Evolutionary conservation across 2,113 vertebrate genomes (phyloP).

Genomic region (Platycercus adscitus): DNA sequence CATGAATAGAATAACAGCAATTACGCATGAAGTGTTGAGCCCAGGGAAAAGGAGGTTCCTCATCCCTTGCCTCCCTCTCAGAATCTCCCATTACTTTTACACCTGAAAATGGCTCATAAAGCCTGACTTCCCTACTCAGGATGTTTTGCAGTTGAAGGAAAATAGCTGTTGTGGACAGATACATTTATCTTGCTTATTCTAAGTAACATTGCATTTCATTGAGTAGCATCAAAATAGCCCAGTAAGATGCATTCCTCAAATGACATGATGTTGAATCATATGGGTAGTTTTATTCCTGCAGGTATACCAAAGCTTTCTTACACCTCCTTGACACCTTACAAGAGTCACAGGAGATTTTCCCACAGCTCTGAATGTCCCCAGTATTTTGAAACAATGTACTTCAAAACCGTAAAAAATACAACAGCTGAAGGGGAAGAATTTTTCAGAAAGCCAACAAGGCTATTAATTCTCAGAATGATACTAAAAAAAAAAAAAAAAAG

Average conservation of each 20-base stretch:
- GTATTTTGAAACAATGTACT: not conserved
- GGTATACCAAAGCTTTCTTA: not conserved
- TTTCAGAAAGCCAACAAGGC: not conserved
- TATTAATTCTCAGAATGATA: not conserved
- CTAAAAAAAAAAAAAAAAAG: not conserved
- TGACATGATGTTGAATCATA: not conserved
- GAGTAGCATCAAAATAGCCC: not conserved
- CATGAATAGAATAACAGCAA: not conserved
- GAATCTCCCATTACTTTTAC: not conserved
- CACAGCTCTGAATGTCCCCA: not conserved
- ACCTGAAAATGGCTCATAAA: not conserved
- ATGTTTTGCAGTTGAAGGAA: not conserved
- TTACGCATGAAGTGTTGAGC: not conserved
- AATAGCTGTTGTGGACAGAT: not conserved
- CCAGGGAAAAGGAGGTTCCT: not conserved
- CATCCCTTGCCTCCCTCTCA: not conserved
- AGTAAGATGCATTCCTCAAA: not conserved
- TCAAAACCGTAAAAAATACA: not conserved
- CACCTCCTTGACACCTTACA: not conserved
- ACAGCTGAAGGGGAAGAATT: not conserved
- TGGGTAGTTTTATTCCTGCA: rapidly evolving
- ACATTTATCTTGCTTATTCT: not conserved
- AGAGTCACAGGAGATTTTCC: not conserved
- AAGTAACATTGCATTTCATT: not conserved
- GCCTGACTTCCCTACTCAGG: not conserved